phyloP scores from a whole-genome alignment of 2,888 invertebrate species.

The Ischnura elegans region DNA sequence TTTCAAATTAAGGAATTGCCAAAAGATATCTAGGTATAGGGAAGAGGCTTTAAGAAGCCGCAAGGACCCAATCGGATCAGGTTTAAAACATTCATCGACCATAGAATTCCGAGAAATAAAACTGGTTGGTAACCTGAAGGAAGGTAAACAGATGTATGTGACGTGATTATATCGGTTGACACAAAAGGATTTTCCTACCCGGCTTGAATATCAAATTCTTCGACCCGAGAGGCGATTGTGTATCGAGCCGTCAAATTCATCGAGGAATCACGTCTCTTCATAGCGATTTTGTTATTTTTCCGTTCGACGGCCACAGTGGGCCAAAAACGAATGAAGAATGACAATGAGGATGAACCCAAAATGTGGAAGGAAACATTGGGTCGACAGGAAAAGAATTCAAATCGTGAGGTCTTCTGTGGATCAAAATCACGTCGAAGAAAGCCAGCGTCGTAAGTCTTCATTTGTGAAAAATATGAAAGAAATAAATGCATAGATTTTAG shows the following conservation, averaged over 20 bases:
- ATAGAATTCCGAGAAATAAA: background rate
- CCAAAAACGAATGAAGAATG: background rate
- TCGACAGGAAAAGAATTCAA: background rate
- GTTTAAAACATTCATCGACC: background rate
- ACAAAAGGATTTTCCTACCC: background rate
- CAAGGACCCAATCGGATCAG: no score
- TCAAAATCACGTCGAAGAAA: no score
- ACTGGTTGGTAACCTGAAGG: background rate
- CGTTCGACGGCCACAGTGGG: background rate
- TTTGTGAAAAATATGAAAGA: no score
- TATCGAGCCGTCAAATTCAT: background rate
- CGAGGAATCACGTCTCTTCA: background rate
- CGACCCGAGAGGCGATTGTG: background rate
- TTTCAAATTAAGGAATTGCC: no score
- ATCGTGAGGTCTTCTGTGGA: no score
- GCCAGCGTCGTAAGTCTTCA: no score
- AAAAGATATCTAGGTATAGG: no score
- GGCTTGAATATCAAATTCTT: background rate
- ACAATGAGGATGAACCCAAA: background rate
- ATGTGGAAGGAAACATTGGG: background rate
- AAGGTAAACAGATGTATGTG: background rate
- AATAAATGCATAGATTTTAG: no score
- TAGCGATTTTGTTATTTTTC: background rate
- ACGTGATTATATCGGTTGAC: background rate
- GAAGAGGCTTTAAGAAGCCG: no score